These are phyloP conservation scores for Harpegnathos saltator DNA, from an alignment of 1,140 invertebrate species.

Conservation along the genomic window DNA sequence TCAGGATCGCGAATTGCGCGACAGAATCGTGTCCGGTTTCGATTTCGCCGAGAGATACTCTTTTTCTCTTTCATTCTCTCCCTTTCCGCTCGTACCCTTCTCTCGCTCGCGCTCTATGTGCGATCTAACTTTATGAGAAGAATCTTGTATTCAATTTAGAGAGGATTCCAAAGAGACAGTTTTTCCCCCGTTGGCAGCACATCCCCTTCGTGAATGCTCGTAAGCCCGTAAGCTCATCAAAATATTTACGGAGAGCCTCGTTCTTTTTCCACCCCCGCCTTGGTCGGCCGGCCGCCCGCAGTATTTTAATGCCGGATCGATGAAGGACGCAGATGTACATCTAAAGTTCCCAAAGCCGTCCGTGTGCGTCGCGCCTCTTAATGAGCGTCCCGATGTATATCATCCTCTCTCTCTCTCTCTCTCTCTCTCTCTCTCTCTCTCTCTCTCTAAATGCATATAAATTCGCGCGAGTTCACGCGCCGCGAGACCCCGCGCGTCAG, in stretches of 20 bases:
- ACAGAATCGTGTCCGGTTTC: conserved; percentile 45
- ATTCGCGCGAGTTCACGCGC: conserved; percentile 12
- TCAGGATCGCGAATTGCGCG: conserved; percentile 44
- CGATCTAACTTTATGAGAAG: conserved; percentile 69
- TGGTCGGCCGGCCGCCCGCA: conserved; percentile 42
- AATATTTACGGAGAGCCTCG: conserved; percentile 67
- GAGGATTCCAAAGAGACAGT: conserved; percentile 67
- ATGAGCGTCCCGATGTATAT: conserved; percentile 42
- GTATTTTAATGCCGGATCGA: conserved; percentile 71
- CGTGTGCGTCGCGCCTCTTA: conserved; percentile 39
- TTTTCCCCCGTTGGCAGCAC: conserved; percentile 46
- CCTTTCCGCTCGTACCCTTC: no score
- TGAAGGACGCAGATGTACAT: conserved; percentile 67
- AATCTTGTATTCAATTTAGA: conserved; percentile 73
- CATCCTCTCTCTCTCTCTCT: no score
- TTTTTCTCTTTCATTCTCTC: no score
- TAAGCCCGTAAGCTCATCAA: conserved; percentile 73
- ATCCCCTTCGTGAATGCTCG: conserved; percentile 46
- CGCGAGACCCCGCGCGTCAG: not conserved
- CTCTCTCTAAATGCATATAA: no score
- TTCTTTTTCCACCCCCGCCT: conserved; percentile 46
- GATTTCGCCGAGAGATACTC: no score
- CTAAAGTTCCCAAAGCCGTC: conserved; percentile 46
- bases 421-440: no score
- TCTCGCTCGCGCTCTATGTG: not conserved